phyloP scores from a whole-genome alignment of 2,888 invertebrate genomes.

The Deroplatys truncata region DNA sequence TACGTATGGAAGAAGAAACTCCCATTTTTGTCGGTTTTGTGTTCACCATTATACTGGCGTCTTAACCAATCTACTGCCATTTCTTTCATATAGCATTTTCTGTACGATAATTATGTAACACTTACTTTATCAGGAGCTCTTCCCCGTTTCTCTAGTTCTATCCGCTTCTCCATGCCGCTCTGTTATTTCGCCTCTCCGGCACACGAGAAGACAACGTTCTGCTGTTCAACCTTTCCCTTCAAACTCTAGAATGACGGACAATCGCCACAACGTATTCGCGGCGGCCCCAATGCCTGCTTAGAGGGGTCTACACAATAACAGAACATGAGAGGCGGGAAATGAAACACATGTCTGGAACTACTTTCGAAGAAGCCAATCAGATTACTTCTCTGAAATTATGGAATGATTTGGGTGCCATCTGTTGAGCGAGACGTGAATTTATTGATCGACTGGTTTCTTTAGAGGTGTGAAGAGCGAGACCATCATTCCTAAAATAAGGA shows the following conservation, averaged over 20 bases:
- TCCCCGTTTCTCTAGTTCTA: constrained; percentile 91
- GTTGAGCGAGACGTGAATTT: constrained; percentile 21
- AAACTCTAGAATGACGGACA: constrained; percentile 44
- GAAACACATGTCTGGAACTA: constrained; percentile 43
- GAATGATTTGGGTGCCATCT: constrained; percentile 23
- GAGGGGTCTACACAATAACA: constrained; percentile 40
- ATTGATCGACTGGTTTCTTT: constrained; percentile 23
- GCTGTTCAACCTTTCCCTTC: constrained; percentile 41
- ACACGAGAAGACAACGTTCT: constrained; percentile 32
- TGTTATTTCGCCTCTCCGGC: constrained; percentile 17
- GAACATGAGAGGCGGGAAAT: constrained; percentile 43
- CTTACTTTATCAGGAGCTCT: constrained; percentile 86
- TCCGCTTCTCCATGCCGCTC: constrained; percentile 83
- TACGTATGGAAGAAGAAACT: neutral
- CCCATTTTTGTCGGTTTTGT: neutral
- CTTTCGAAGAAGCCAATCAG: constrained; percentile 43
- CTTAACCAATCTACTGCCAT: neutral
- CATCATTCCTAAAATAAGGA: constrained; percentile 1
- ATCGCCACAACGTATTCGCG: constrained; percentile 36
- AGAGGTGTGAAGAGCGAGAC: neutral
- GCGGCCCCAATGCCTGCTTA: constrained; percentile 36
- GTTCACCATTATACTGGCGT: neutral
- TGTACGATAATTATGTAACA: neutral
- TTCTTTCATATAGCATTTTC: neutral
- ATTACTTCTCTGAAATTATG: neutral